These are phyloP conservation scores for Oreochromis niloticus DNA, from an alignment of 2,113 vertebrate genomes.

Conservation along the genomic window DNA sequence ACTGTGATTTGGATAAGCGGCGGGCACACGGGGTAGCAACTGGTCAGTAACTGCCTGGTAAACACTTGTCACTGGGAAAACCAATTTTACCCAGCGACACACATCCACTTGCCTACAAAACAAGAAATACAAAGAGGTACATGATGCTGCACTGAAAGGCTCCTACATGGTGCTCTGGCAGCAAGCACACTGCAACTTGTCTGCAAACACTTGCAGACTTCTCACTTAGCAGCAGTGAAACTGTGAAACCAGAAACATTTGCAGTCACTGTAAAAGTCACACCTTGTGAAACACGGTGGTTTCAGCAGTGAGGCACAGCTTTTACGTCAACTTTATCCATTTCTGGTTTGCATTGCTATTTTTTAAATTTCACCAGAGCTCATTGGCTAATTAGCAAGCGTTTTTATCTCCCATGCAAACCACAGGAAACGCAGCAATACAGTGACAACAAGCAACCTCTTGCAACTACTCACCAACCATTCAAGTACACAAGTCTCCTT, in stretches of 20 bases:
- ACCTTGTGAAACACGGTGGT: not conserved
- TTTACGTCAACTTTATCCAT: not conserved
- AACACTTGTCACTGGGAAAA: accelerated
- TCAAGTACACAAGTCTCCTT: not conserved
- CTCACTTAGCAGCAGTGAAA: not conserved
- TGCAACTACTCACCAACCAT: not conserved
- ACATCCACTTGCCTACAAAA: not conserved
- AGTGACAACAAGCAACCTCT: not conserved
- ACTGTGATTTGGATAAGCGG: not conserved
- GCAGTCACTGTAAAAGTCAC: not conserved
- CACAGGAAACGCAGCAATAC: accelerated
- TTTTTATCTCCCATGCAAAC: not conserved
- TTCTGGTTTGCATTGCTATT: not conserved
- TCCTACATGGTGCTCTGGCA: accelerated
- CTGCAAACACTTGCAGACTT: not conserved
- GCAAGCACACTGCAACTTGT: not conserved
- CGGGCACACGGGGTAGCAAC: not conserved
- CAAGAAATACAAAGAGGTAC: not conserved
- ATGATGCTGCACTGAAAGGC: not conserved
- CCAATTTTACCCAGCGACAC: not conserved
- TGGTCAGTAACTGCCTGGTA: accelerated
- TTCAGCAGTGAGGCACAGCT: accelerated
- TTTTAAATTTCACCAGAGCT: accelerated
- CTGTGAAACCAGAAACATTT: not conserved
- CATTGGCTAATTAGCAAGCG: not conserved